phyloP scores from a whole-genome alignment of 2,113 vertebrate genomes.

The Atrichornis clamosus region DNA sequence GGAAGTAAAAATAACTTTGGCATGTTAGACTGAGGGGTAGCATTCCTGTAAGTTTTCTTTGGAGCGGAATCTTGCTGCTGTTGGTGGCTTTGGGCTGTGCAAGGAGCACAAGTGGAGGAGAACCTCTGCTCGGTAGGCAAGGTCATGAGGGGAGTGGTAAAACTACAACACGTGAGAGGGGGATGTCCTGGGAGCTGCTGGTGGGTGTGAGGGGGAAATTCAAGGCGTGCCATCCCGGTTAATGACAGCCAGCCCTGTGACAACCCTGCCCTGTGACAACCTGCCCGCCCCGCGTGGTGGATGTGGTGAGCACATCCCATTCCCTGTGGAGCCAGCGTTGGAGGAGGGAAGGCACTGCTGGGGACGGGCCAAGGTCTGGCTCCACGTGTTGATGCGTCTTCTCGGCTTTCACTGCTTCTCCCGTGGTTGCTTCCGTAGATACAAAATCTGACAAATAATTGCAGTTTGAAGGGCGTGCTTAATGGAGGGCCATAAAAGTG shows the following conservation, averaged over 20 bases:
- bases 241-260: neutral
- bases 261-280: neutral
- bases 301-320: neutral
- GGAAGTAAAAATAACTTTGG: neutral
- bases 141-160: neutral
- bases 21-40: neutral
- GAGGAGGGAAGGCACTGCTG: neutral
- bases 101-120: neutral
- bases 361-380: neutral
- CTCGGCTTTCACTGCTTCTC: constrained; percentile 39
- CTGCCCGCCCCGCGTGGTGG: fast-evolving
- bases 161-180: neutral
- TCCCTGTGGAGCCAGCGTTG: neutral
- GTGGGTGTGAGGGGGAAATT: neutral
- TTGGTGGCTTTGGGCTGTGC: neutral
- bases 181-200: neutral
- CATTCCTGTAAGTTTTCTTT: neutral
- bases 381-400: constrained; percentile 20
- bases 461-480: constrained; percentile 63
- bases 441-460: constrained; percentile 63
- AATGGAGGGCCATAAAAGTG: constrained; percentile 68
- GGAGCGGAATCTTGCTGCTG: neutral
- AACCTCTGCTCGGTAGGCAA: neutral
- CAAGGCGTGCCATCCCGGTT: neutral
- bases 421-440: constrained; percentile 36